Conservation (phyloP, 2,113 vertebrate genomes). For the Panthera uncia region DNA sequence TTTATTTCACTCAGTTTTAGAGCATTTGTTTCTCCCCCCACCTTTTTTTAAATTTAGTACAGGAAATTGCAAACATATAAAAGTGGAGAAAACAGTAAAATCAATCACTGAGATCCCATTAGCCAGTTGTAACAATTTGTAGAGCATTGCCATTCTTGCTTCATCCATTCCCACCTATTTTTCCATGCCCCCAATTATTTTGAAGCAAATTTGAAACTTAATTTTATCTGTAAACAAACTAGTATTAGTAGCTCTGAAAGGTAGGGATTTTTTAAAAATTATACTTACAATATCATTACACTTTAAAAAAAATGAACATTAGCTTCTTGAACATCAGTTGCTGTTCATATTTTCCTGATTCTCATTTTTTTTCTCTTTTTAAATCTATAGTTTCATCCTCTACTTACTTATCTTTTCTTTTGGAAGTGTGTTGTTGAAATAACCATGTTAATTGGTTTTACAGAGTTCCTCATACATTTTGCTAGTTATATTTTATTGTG, state of each 20-base stretch:
- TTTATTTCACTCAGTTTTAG: not conserved
- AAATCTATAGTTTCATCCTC: not conserved
- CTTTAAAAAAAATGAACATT: not conserved
- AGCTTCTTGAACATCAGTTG: not conserved
- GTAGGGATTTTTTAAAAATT: not conserved
- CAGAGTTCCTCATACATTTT: not conserved
- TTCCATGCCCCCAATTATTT: not conserved
- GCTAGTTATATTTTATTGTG: not conserved
- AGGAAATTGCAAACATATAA: not conserved
- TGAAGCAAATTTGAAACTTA: not conserved
- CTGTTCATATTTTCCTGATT: not conserved
- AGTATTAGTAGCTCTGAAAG: not conserved
- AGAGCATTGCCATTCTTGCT: not conserved
- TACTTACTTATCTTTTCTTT: not conserved
- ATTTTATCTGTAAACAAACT: not conserved
- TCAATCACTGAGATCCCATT: not conserved
- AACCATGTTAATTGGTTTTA: not conserved
- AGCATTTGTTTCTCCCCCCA: not conserved
- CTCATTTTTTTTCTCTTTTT: not conserved
- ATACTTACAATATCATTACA: not conserved
- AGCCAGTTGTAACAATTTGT: not conserved
- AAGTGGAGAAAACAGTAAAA: not conserved
- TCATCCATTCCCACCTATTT: not conserved
- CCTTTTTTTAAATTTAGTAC: not conserved
- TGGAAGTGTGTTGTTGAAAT: not conserved